A percentile compares a stretch with the other conserved stretches of the same genome.
Conservation (phyloP, 2,888 invertebrate species). For the Podabrus alpinus region DNA sequence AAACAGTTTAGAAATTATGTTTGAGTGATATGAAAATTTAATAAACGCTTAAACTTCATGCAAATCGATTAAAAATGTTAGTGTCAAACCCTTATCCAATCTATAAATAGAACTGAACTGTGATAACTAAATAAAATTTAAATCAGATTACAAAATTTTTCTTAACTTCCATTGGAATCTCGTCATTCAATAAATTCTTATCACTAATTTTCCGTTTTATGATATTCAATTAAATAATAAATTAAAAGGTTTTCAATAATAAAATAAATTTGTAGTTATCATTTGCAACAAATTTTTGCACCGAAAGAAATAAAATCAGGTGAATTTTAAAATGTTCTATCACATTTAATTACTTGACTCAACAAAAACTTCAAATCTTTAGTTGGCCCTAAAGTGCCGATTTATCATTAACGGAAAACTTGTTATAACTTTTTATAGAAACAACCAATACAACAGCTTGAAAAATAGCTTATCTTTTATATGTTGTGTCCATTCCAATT, state of each 20-base stretch:
- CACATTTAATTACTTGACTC: neutral
- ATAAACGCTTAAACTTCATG: neutral
- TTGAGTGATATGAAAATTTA: neutral
- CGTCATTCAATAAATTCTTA: neutral
- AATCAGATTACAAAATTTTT: neutral
- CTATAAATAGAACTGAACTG: neutral
- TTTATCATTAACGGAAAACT: neutral
- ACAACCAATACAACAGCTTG: neutral
- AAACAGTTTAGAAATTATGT: neutral
- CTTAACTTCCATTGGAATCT: neutral
- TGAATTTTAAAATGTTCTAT: no score
- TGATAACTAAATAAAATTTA: neutral
- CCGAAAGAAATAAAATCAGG: no score
- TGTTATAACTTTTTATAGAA: neutral
- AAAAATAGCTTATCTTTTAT: neutral
- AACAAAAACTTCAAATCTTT: neutral
- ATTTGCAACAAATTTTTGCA: neutral
- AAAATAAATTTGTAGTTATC: neutral
- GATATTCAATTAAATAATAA: neutral
- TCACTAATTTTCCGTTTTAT: neutral
- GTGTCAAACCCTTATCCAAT: slow-evolving; percentile 2
- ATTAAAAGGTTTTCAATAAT: neutral
- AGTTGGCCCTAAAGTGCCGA: neutral
- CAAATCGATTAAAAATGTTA: slow-evolving; percentile 1
- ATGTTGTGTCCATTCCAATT: neutral